Base-by-base conservation (phyloP, 2,113 vertebrate genomes). In the Rhegmatorhina hoffmannsi region DNA sequence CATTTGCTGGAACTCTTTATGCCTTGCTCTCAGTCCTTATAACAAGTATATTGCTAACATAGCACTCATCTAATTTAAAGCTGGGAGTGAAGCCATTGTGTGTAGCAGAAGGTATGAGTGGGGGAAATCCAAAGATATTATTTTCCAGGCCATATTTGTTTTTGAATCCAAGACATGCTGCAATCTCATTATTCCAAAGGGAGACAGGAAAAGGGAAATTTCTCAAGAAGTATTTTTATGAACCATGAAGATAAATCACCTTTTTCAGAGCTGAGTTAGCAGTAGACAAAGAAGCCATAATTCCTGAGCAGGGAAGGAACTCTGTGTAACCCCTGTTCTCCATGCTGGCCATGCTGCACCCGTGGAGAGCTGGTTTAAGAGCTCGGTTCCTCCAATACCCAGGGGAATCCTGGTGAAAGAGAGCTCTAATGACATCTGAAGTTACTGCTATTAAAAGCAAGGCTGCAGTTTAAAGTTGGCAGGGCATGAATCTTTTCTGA, bases 141-240 rank as follows among this genome's bases (percentile, higher is more conserved):
- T 81, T 95, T 95, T 96, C 79, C 77, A 91, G 83, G 79, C 73
- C 13, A 0, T 85, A 92, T 77, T 93, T 95, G 92, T 97, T 96
- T 96, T 94, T 84, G 75, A 94, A 87, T 76, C 85, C 0, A 1
- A 96, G 88, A 84, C 84, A 64, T 79, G 52, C 78, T 90, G 68
- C 85, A 89, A 69, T 84, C 33, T 72, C 84, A 55, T 70, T 84
- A 84, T 69, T 96, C 76, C 83, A 75, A 72, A 84, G 76, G n/a
- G 62, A 25, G 43, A 63, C 67, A 81, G 87, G 49, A 93, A 92
- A 90, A 78, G 68, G 76, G 68, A 81, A 93, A 78, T 84, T 80
- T 93, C 76, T 93, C 66, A 50, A 93, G 83, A 82, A 84, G 33
- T 84, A 72, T 87, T 92, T 94, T 90, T 90, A 76, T 87, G 92